phyloP scores from a whole-genome alignment of 2,888 invertebrate species.

The Lutraria lutraria region DNA sequence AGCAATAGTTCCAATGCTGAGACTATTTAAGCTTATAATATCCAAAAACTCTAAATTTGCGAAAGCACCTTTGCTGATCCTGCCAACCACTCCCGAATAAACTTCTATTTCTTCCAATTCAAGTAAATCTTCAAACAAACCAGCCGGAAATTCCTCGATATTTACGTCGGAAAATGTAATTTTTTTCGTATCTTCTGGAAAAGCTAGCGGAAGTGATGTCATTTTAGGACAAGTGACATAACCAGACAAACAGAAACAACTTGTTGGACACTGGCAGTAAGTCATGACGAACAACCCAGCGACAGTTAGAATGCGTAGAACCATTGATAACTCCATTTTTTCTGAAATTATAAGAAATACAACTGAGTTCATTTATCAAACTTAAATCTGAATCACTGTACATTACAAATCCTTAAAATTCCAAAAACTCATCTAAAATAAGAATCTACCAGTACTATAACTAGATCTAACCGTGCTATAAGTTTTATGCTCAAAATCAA shows the following conservation, averaged over 20 bases:
- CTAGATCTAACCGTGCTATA: too few species aligned
- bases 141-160: slow-evolving; percentile 25
- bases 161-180: slow-evolving; percentile 1
- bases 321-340: background rate
- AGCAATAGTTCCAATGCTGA: slow-evolving; percentile 39
- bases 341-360: background rate
- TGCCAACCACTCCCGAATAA: slow-evolving; percentile 6
- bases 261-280: background rate
- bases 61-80: slow-evolving; percentile 32
- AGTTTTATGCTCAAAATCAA: too few species aligned
- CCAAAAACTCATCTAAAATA: too few species aligned
- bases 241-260: background rate
- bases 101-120: slow-evolving; percentile 34
- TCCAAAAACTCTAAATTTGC: slow-evolving; percentile 8
- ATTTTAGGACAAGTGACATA: background rate
- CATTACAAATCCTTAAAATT: too few species aligned
- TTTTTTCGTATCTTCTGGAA: background rate
- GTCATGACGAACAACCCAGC: background rate
- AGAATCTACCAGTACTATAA: too few species aligned
- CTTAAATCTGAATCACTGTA: too few species aligned
- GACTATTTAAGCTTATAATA: slow-evolving; percentile 30
- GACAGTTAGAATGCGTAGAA: background rate
- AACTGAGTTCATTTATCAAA: too few species aligned
- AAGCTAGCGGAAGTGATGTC: background rate
- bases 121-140: slow-evolving; percentile 33